Evolutionary conservation across 2,888 invertebrate genomes (phyloP).

Genomic region (Tachina lurida): DNA sequence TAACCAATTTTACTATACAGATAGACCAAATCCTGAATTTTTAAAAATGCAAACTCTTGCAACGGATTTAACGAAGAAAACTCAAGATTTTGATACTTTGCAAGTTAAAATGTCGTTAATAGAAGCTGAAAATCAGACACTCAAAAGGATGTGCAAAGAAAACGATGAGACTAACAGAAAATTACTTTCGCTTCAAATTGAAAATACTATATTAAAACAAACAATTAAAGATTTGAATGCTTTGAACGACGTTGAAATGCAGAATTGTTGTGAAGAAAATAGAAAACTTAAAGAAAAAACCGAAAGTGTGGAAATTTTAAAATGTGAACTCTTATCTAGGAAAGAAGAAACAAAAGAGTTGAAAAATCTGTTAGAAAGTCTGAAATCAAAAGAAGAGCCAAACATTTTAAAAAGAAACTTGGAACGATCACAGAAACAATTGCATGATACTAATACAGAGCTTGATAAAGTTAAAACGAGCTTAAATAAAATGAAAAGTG

Average conservation of each 20-base stretch:
- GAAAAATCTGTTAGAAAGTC: slow-evolving; percentile 4
- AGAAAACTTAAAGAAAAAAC: slow-evolving; percentile 36
- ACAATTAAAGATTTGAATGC: not conserved
- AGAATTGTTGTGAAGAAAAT: slow-evolving; percentile 35
- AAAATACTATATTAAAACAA: slow-evolving; percentile 37
- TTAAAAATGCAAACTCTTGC: not conserved
- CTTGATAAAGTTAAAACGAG: not conserved
- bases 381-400: slow-evolving; percentile 27
- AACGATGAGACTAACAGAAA: slow-evolving; percentile 14
- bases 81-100: not conserved
- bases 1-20: not conserved
- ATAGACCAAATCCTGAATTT: not conserved
- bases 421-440: slow-evolving; percentile 6
- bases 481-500: slow-evolving; percentile 17
- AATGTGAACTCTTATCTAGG: slow-evolving; percentile 25
- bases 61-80: slow-evolving; percentile 1
- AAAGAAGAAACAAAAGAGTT: slow-evolving; percentile 20
- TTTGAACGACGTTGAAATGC: slow-evolving; percentile 20
- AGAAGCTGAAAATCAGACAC: slow-evolving; percentile 36
- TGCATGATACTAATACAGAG: slow-evolving; percentile 3
- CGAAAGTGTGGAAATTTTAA: not conserved
- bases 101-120: slow-evolving; percentile 31
- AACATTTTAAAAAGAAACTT: slow-evolving; percentile 20
- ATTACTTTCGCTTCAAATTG: slow-evolving; percentile 16
- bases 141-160: slow-evolving; percentile 11